Evolutionary conservation across 2,797 vertebrate genomes (phyloP).

Genomic region (Anguilla megastoma): DNA sequence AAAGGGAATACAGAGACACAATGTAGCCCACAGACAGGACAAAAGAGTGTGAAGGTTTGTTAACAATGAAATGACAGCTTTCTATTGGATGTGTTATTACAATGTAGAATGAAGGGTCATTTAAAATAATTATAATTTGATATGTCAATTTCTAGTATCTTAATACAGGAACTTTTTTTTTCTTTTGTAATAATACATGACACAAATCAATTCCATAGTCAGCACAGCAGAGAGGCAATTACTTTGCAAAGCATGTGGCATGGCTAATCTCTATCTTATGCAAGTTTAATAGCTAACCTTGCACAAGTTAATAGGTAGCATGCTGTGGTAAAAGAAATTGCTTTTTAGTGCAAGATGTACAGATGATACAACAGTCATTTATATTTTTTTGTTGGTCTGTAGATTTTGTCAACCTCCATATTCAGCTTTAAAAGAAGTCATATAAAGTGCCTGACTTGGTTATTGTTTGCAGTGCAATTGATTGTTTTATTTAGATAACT

Average conservation of each 20-base stretch:
- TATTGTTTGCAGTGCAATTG: neutral
- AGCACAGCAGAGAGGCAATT: constrained; percentile 62
- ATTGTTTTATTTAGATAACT: neutral
- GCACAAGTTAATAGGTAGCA: constrained; percentile 64
- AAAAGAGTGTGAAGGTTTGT: neutral
- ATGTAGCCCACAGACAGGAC: neutral
- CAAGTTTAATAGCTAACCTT: constrained; percentile 70
- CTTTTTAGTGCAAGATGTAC: constrained; percentile 62
- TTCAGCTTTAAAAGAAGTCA: constrained; percentile 14
- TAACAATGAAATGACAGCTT: neutral
- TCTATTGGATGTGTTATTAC: neutral
- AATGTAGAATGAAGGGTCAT: neutral
- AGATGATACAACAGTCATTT: constrained; percentile 52
- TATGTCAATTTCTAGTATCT: constrained; percentile 31
- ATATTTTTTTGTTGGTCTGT: neutral
- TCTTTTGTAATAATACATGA: constrained; percentile 58
- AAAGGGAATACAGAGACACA: neutral
- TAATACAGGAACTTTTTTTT: constrained; percentile 47
- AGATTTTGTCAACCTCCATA: neutral
- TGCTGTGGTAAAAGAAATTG: constrained; percentile 68
- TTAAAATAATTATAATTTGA: constrained; percentile 6
- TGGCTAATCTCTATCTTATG: constrained; percentile 64
- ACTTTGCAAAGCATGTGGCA: constrained; percentile 62
- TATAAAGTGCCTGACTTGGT: neutral
- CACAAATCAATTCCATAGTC: constrained; percentile 65